Conservation (phyloP, 2,797 vertebrate species). For the Sebastes oblongus region DNA sequence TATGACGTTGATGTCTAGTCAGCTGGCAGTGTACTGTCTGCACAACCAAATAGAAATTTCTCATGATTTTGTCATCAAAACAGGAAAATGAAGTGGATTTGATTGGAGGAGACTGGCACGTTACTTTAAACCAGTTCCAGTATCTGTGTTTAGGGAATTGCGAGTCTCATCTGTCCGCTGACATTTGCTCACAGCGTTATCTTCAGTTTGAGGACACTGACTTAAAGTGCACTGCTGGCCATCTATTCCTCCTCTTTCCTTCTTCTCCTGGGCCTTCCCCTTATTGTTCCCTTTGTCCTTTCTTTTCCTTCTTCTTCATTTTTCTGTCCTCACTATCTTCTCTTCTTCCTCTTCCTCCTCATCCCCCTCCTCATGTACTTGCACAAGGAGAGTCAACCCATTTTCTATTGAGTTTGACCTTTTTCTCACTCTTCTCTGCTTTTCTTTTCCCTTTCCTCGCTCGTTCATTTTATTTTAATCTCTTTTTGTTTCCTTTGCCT, state of each 20-base stretch:
- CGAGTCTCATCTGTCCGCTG: not conserved
- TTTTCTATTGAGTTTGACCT: not conserved
- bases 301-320: constrained; percentile 36
- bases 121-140: not conserved
- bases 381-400: not conserved
- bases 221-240: not conserved
- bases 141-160: not conserved
- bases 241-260: not conserved
- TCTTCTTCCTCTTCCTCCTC: not conserved
- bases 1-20: not conserved
- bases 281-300: constrained; percentile 37
- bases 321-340: not conserved
- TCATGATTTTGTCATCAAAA: not conserved
- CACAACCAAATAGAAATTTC: no score
- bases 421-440: not conserved
- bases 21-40: not conserved
- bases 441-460: not conserved
- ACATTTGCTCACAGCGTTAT: not conserved
- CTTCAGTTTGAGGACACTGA: not conserved
- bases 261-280: constrained; percentile 12
- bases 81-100: not conserved
- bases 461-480: not conserved
- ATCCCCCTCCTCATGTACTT: not conserved
- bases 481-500: not conserved
- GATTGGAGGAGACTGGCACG: not conserved